Conservation (phyloP, 2,113 vertebrate genomes). For the Aphelocoma coerulescens region DNA sequence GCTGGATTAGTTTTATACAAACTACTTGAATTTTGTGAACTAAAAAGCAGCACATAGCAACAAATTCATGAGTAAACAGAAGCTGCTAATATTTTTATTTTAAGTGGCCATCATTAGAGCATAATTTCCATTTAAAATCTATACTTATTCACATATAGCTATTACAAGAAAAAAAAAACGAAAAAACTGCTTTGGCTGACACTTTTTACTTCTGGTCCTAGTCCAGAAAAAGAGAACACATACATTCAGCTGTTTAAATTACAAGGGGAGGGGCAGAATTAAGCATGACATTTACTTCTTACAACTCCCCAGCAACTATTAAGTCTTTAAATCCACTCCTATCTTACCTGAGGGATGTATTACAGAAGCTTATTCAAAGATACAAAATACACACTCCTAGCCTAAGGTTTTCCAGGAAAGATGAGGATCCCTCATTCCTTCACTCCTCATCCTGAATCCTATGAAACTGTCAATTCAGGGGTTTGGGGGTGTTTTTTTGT, state of each 20-base stretch:
- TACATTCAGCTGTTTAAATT: background rate
- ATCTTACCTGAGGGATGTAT: background rate
- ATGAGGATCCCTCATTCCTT: background rate
- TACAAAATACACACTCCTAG: background rate
- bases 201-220: background rate
- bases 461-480: background rate
- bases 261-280: background rate
- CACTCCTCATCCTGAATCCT: background rate
- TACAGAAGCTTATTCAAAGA: background rate
- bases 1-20: background rate
- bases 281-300: background rate
- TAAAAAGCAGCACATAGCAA: background rate
- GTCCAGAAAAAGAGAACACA: background rate
- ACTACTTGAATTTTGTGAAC: background rate
- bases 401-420: background rate
- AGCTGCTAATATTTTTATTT: background rate
- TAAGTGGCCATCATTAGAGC: background rate
- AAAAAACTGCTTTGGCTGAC: background rate
- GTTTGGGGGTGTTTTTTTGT: rapidly evolving
- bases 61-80: background rate
- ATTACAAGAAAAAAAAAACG: background rate
- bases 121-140: background rate
- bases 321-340: background rate
- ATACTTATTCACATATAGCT: background rate
- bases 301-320: background rate